A percentile compares a stretch with the other conserved stretches of the same genome.
Conservation (phyloP, 2,888 invertebrate genomes). For the Bugula neritina region DNA sequence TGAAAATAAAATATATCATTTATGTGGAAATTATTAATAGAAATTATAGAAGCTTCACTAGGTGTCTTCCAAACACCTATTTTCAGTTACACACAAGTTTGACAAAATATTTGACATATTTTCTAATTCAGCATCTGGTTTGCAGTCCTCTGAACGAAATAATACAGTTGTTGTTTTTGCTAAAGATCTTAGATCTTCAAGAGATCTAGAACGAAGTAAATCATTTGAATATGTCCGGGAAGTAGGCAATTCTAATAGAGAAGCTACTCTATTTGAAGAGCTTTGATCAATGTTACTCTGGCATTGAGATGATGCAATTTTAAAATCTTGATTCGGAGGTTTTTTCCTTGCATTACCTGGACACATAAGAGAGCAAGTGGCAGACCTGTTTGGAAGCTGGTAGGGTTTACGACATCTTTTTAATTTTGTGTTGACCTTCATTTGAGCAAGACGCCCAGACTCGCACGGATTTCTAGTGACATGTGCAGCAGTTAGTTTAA, state of each 20-base stretch:
- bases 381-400: background rate
- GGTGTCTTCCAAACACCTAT: background rate
- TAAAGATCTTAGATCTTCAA: constrained; percentile 10
- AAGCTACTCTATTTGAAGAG: background rate
- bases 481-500: background rate
- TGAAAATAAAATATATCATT: background rate
- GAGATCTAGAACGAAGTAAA: constrained; percentile 2
- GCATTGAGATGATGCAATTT: no score
- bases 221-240: background rate
- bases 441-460: background rate
- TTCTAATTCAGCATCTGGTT: background rate
- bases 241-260: background rate
- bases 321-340: background rate
- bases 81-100: background rate
- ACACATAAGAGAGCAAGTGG: background rate
- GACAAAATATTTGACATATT: constrained; percentile 2
- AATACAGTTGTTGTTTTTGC: constrained; percentile 17
- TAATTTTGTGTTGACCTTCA: background rate
- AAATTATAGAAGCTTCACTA: background rate
- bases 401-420: constrained; percentile 14
- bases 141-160: background rate
- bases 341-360: background rate
- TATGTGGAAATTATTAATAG: no score
- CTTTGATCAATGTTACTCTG: background rate
- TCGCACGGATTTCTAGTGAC: background rate